Evolutionary conservation across 2,888 invertebrate genomes (phyloP).

Genomic region (Micoletzkya japonica): DNA sequence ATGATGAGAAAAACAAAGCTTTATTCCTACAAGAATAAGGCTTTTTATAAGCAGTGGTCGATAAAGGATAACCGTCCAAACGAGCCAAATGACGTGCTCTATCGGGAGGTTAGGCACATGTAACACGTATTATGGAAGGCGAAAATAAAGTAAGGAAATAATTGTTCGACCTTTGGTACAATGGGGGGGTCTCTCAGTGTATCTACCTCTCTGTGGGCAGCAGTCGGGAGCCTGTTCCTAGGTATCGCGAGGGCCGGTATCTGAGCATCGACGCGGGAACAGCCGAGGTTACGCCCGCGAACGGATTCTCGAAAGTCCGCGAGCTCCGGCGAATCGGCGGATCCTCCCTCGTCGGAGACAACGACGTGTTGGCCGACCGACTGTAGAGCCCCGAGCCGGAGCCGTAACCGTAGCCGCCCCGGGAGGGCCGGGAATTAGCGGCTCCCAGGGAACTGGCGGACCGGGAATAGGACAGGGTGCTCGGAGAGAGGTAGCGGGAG

Average conservation of each 20-base stretch:
- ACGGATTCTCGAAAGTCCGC: conserved; percentile 4
- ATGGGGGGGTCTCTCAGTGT: not conserved
- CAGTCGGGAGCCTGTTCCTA: not conserved
- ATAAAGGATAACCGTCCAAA: not conserved
- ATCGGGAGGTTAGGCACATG: too few relatives aligned
- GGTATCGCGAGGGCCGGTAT: conserved; percentile 24
- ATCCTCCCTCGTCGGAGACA: conserved; percentile 6
- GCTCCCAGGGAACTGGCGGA: not conserved
- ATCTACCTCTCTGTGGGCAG: conserved; percentile 22
- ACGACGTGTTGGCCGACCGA: conserved; percentile 5
- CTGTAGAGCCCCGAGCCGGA: not conserved
- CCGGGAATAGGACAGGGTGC: conserved; percentile 10
- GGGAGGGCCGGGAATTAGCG: not conserved
- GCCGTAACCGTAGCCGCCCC: not conserved
- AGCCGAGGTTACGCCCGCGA: not conserved
- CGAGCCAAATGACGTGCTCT: too few relatives aligned
- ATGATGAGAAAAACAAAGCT: too few relatives aligned
- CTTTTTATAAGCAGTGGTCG: too few relatives aligned
- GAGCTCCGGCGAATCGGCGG: not conserved
- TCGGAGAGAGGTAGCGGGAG: not conserved
- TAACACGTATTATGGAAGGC: too few relatives aligned
- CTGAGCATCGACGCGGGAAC: not conserved
- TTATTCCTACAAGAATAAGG: too few relatives aligned
- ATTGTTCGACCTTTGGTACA: not conserved
- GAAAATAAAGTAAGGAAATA: not conserved